Percentiles rank a stretch among this genome's conserved stretches.
phyloP scores from a whole-genome alignment of 2,888 invertebrate genomes.

The Proisotoma minuta region DNA sequence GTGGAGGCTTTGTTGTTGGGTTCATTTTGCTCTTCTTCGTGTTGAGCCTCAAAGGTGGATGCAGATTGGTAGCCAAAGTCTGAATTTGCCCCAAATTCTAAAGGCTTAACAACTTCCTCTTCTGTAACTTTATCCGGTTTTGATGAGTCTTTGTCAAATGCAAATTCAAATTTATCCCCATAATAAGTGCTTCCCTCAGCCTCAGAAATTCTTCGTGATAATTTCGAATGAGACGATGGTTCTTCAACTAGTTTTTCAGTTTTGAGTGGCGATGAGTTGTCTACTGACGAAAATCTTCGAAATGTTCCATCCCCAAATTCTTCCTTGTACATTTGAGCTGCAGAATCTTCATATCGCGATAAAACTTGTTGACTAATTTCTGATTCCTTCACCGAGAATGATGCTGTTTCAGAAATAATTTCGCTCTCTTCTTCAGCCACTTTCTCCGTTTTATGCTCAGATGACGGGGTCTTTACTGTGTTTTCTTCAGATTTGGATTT shows the following conservation, averaged over 20 bases:
- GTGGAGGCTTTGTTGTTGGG: too few relatives aligned
- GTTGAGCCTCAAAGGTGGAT: background rate
- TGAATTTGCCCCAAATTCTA: too few relatives aligned
- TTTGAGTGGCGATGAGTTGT: background rate
- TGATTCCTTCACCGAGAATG: background rate
- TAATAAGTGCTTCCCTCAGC: background rate
- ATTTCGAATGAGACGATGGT: background rate
- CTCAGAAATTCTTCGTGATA: background rate
- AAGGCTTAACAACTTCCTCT: background rate
- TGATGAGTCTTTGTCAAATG: background rate
- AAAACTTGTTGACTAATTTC: background rate
- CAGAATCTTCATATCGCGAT: background rate
- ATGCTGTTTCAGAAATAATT: slow-evolving; percentile 9
- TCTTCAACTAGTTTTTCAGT: too few relatives aligned
- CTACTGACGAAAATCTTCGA: background rate
- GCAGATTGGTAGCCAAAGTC: background rate
- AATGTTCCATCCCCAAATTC: slow-evolving; percentile 2
- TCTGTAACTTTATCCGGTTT: background rate
- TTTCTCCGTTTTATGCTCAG: background rate
- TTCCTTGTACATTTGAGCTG: background rate
- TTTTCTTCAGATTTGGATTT: slow-evolving; percentile 20
- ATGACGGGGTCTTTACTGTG: too few relatives aligned
- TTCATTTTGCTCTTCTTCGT: too few relatives aligned
- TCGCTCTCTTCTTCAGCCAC: background rate
- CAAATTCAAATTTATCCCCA: background rate